A percentile compares a stretch with the other conserved stretches of the same genome.
These are phyloP conservation scores for Synanthedon tipuliformis DNA, from an alignment of 2,888 invertebrate genomes.

Conservation along the genomic window DNA sequence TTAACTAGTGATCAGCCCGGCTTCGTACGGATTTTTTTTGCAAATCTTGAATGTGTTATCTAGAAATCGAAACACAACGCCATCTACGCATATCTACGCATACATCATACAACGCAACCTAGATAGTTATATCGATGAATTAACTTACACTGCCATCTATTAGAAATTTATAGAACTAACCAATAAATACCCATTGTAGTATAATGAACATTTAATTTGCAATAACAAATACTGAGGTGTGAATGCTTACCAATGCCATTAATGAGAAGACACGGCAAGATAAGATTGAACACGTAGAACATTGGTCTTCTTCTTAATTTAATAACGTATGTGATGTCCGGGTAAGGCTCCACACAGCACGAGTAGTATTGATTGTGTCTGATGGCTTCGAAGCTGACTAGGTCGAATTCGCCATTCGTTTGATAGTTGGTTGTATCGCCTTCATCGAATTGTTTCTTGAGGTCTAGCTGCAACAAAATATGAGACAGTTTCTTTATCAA, in stretches of 20 bases:
- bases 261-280: conserved; percentile 85
- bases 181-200: too few relatives aligned
- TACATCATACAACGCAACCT: too few relatives aligned
- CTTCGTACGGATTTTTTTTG: too few relatives aligned
- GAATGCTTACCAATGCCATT: conserved; percentile 79
- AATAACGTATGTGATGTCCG: conserved; percentile 86
- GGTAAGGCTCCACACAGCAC: conserved; percentile 85
- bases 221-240: too few relatives aligned
- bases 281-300: conserved; percentile 89
- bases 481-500: not conserved
- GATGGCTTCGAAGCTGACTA: conserved; percentile 80
- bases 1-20: too few relatives aligned
- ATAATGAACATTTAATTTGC: too few relatives aligned
- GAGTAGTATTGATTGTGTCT: conserved; percentile 81
- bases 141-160: too few relatives aligned
- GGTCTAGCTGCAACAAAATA: conserved; percentile 71
- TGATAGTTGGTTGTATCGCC: conserved; percentile 91
- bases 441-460: conserved; percentile 81
- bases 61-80: too few relatives aligned
- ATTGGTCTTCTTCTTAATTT: conserved; percentile 80
- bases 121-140: too few relatives aligned
- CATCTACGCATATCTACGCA: too few relatives aligned
- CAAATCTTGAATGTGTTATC: too few relatives aligned
- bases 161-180: too few relatives aligned
- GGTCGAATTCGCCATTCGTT: conserved; percentile 90